These are phyloP conservation scores for Nemapogon koenigi DNA, from an alignment of 2,888 invertebrate species.

Conservation along the genomic window DNA sequence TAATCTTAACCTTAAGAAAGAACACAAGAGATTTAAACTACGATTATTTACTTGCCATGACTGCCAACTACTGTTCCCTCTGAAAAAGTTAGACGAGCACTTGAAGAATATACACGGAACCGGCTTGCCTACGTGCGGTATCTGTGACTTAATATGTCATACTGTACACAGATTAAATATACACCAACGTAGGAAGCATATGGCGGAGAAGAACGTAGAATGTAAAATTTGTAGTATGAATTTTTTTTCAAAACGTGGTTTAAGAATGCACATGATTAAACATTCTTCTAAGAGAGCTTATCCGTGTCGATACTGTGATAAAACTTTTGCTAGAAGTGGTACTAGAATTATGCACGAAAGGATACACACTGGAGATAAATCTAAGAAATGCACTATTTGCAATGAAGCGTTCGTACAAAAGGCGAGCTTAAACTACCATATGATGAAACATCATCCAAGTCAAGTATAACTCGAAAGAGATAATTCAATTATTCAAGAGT, in stretches of 20 bases:
- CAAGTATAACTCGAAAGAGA: constrained; percentile 7
- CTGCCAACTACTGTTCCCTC: neutral
- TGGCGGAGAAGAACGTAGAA: constrained; percentile 5
- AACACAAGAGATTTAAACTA: too few species aligned
- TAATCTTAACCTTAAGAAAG: too few species aligned
- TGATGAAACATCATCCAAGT: constrained; percentile 22
- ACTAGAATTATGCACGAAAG: constrained; percentile 17
- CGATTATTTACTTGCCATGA: too few species aligned
- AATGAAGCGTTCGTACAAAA: constrained; percentile 19
- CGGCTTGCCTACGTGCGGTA: constrained; percentile 24
- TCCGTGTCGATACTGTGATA: constrained; percentile 26
- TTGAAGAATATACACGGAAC: constrained; percentile 18
- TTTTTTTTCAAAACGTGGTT: constrained; percentile 16
- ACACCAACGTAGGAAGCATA: constrained; percentile 21
- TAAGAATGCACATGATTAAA: constrained; percentile 15
- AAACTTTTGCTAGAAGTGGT: constrained; percentile 20
- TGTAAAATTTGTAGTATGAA: constrained; percentile 17
- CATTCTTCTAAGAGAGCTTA: constrained; percentile 21
- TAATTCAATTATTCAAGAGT: too few species aligned
- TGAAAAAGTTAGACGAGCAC: neutral
- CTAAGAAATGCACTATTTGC: constrained; percentile 12
- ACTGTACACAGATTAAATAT: constrained; percentile 17
- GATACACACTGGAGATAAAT: constrained; percentile 18
- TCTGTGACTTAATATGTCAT: constrained; percentile 19
- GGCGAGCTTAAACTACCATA: constrained; percentile 23